Evolutionary conservation across 2,113 vertebrate species (phyloP).

Genomic region (Erythrocercus mccallii): DNA sequence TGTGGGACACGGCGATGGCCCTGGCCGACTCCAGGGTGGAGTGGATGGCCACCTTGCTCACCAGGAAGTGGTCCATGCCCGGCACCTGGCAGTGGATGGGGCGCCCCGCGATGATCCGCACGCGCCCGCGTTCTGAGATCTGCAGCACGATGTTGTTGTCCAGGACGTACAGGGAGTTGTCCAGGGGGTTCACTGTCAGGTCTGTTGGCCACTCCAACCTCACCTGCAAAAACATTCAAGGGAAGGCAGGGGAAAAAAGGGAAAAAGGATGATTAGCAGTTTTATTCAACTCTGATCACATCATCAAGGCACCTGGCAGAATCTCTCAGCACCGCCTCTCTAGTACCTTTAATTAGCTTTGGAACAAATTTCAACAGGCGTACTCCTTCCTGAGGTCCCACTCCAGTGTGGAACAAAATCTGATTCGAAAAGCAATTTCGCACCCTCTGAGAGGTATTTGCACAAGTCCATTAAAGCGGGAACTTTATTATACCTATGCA

Average conservation of each 20-base stretch:
- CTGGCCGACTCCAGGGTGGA: slow-evolving; percentile 90
- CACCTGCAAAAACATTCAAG: slow-evolving; percentile 73
- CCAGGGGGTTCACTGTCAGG: slow-evolving; percentile 92
- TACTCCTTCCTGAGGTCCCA: background rate
- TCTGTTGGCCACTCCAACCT: slow-evolving; percentile 97
- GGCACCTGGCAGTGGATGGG: slow-evolving; percentile 97
- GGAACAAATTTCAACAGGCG: background rate
- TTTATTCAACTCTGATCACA: background rate
- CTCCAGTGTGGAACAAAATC: background rate
- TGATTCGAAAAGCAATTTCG: background rate
- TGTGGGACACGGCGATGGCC: slow-evolving; percentile 92
- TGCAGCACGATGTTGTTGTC: slow-evolving; percentile 98
- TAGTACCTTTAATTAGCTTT: background rate
- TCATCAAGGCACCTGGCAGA: background rate
- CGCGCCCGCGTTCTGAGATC: slow-evolving; percentile 87
- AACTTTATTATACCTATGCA: slow-evolving; percentile 30
- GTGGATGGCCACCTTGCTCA: slow-evolving; percentile 89
- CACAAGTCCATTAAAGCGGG: slow-evolving; percentile 4
- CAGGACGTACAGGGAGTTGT: slow-evolving; percentile 94
- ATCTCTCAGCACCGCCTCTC: background rate
- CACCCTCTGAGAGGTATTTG: background rate
- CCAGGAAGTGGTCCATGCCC: slow-evolving; percentile 87
- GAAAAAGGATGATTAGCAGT: background rate
- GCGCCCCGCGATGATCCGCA: slow-evolving; percentile 91
- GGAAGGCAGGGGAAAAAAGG: background rate